Evolutionary conservation across 23 tunicate species (phyloP), one percentile per base, ranked within the genome.

Genomic region (Halocynthia aurantium): DNA sequence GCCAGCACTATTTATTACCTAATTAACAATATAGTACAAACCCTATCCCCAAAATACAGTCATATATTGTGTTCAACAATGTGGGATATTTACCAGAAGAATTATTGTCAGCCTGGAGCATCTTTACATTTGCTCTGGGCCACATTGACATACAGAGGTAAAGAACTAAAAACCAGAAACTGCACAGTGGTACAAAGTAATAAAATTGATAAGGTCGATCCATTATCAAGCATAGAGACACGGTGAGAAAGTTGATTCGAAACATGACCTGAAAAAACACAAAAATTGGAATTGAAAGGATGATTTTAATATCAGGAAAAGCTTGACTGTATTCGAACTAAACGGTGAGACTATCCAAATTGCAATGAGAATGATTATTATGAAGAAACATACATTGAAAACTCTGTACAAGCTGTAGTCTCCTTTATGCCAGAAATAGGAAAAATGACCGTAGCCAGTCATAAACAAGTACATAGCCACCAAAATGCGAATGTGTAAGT

Each of bases 401-500:
- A 91, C 85, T 75, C 97, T 75, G 53, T 72, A 52, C 17, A 91
- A 62, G 60, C 91, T 62, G 53, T 86, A 85, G 61, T 91, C 97
- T 22, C 91, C 91, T 77, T 79, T 91, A 55, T 91, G 78, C 90
- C 90, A 91, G 81, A 82, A 91, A 62, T 91, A 85, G 5, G 87
- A 73, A 52, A 91, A 91, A 66, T 91, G 87, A 57, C 88, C 87
- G 71, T 85, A 91, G 49, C 97, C 97, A 6, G 87, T 83, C 87
- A 91, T 91, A 61, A 91, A 91, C 8, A 91, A 72, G 65, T 85
- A 91, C 90, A 85, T 91, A 8, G 90, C 77, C 51, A 91, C 87
- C 18, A 91, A 55, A 9, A 91, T 53, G 7, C 87, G 76, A 64
- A 82, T 69, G 76, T 91, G 87, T 87, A 91, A 81, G 57, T 83